These are phyloP conservation scores for Arctia plantaginis DNA, from an alignment of 2,888 invertebrate species.

Conservation along the genomic window DNA sequence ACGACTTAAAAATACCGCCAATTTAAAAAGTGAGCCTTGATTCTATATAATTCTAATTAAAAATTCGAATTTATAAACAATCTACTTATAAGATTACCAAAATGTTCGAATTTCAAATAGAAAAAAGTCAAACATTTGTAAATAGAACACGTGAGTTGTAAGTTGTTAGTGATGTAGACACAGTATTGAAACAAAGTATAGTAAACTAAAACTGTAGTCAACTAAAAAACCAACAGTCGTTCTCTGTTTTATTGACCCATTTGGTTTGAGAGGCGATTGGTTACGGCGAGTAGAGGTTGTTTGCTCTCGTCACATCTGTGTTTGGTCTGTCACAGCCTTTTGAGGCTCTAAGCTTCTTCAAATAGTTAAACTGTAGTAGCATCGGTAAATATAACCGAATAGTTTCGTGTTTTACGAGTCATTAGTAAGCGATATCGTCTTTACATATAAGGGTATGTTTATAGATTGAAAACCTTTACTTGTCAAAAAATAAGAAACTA, in stretches of 20 bases:
- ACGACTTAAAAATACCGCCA: not conserved
- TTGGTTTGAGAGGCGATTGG: constrained; percentile 69
- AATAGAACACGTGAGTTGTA: constrained; percentile 51
- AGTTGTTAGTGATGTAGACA: constrained; percentile 58
- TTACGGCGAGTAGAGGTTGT: constrained; percentile 69
- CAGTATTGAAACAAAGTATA: constrained; percentile 62
- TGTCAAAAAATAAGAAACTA: constrained; percentile 24
- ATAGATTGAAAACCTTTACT: constrained; percentile 30
- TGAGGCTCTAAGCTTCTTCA: constrained; percentile 76
- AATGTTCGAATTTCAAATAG: constrained; percentile 39
- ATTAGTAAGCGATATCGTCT: constrained; percentile 60
- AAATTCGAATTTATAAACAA: constrained; percentile 3
- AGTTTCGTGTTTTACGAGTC: constrained; percentile 62
- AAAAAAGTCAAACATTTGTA: constrained; percentile 47
- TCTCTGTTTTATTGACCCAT: constrained; percentile 67
- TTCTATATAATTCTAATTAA: constrained; percentile 22
- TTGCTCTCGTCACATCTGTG: constrained; percentile 82
- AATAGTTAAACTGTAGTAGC: constrained; percentile 74
- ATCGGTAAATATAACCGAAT: constrained; percentile 66
- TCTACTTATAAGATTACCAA: constrained; percentile 30
- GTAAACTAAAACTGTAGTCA: constrained; percentile 61
- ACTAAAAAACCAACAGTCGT: constrained; percentile 68
- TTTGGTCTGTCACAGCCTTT: constrained; percentile 81
- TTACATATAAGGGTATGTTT: constrained; percentile 38
- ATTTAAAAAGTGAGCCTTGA: not conserved